Percentiles rank a stretch among this genome's conserved stretches.
These are phyloP conservation scores for Enteromius treurensis DNA, from an alignment of 2,797 vertebrate genomes.

Conservation along the genomic window DNA sequence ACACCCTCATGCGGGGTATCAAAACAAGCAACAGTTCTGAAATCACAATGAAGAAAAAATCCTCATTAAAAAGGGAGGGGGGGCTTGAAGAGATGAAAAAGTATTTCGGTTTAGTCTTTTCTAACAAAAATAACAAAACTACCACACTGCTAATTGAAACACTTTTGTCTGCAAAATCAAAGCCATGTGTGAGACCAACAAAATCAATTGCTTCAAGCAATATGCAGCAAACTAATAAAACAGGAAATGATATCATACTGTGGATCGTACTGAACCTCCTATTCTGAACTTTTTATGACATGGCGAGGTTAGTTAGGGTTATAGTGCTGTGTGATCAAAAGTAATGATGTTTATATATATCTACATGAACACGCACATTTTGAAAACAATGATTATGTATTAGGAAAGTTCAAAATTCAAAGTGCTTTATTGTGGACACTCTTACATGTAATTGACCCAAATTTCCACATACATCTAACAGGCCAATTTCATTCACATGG, in stretches of 20 bases:
- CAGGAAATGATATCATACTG: neutral
- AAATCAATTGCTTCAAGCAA: neutral
- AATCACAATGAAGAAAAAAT: neutral
- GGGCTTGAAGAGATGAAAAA: neutral
- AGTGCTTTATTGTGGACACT: neutral
- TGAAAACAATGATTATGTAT: neutral
- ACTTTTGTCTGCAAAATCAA: neutral
- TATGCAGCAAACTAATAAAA: neutral
- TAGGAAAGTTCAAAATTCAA: neutral
- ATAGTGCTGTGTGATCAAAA: conserved; percentile 1
- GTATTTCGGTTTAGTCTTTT: neutral
- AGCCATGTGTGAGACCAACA: neutral
- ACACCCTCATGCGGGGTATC: neutral
- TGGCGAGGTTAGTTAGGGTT: neutral
- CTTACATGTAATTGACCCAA: neutral
- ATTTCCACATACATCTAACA: neutral
- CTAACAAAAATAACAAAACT: conserved; percentile 5
- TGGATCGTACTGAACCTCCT: neutral
- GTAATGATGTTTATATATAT: neutral
- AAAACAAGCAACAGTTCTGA: conserved; percentile 19
- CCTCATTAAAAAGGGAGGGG: neutral
- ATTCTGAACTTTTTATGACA: neutral
- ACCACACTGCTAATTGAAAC: neutral
- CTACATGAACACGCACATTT: neutral
- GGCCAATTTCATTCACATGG: neutral